A percentile compares a stretch with the other conserved stretches of the same genome.
These are phyloP conservation scores for Drosophila neonasuta DNA, from an alignment of 2,888 invertebrate genomes.

Conservation along the genomic window DNA sequence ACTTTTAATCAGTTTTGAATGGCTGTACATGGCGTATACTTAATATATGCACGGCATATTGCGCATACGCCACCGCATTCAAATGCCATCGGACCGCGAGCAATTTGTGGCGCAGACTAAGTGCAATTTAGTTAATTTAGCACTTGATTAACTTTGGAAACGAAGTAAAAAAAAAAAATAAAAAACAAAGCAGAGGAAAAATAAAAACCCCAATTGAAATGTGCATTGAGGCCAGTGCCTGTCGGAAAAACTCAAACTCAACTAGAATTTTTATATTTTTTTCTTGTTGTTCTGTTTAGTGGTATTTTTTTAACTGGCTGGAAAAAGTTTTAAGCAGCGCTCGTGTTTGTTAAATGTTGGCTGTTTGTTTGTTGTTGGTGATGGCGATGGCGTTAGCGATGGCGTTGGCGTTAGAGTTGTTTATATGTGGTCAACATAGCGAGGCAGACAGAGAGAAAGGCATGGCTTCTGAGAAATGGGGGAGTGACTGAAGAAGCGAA, in stretches of 20 bases:
- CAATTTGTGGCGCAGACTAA: conserved; percentile 57
- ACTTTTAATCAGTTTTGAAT: conserved; percentile 29
- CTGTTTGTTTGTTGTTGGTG: conserved; percentile 48
- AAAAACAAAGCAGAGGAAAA: conserved; percentile 3
- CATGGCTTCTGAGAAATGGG: not conserved
- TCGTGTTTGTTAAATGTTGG: conserved; percentile 68
- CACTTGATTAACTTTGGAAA: conserved; percentile 71
- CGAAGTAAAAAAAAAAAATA: conserved; percentile 21
- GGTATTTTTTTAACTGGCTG: conserved; percentile 43
- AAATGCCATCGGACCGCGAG: conserved; percentile 42
- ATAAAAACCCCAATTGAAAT: conserved; percentile 64
- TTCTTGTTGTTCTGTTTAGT: conserved; percentile 27
- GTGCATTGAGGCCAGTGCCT: conserved; percentile 66
- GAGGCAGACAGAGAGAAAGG: conserved; percentile 3
- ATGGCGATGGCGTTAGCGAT: conserved; percentile 33
- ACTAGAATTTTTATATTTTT: conserved; percentile 41
- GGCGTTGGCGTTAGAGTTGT: conserved; percentile 53
- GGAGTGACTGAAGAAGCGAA: conserved; percentile 3
- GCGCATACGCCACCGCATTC: conserved; percentile 55
- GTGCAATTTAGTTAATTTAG: conserved; percentile 75
- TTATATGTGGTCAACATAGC: conserved; percentile 65
- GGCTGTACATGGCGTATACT: conserved; percentile 39
- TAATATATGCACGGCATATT: conserved; percentile 49
- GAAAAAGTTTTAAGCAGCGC: conserved; percentile 64
- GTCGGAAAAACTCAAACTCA: conserved; percentile 65